Evolutionary conservation across 2,888 invertebrate species (phyloP).

Genomic region (Trilocha varians): DNA sequence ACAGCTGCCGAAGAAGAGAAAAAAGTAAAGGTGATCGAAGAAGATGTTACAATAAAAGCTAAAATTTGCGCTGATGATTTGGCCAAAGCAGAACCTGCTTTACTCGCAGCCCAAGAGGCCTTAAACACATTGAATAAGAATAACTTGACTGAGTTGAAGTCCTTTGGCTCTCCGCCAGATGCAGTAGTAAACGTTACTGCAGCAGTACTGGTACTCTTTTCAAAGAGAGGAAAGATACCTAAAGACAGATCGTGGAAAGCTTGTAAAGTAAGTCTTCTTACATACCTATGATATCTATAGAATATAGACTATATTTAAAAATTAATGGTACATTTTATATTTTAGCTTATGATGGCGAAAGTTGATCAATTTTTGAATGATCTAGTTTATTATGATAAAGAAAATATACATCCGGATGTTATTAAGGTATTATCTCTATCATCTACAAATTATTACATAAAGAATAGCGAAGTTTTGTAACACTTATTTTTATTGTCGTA

Average conservation of each 20-base stretch:
- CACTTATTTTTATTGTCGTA: slow-evolving; percentile 13
- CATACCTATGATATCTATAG: background rate
- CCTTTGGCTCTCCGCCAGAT: slow-evolving; percentile 92
- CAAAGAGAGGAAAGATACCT: slow-evolving; percentile 87
- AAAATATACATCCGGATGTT: slow-evolving; percentile 91
- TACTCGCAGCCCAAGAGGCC: slow-evolving; percentile 91
- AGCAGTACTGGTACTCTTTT: slow-evolving; percentile 90
- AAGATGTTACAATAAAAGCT: slow-evolving; percentile 88
- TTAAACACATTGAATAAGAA: slow-evolving; percentile 93
- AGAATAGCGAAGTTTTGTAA: background rate
- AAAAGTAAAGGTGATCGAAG: slow-evolving; percentile 91
- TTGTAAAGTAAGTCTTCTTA: slow-evolving; percentile 74
- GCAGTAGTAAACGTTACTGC: slow-evolving; percentile 90
- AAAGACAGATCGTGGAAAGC: slow-evolving; percentile 95
- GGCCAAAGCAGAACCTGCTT: slow-evolving; percentile 91
- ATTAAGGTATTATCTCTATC: slow-evolving; percentile 78
- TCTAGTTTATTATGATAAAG: slow-evolving; percentile 91
- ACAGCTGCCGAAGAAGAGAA: slow-evolving; percentile 87
- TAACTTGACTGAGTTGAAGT: slow-evolving; percentile 94
- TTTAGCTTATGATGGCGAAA: slow-evolving; percentile 86
- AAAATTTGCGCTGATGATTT: slow-evolving; percentile 91
- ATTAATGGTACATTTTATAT: slow-evolving; percentile 7
- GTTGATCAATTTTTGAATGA: slow-evolving; percentile 89
- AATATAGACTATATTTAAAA: background rate
- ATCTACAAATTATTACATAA: background rate